Conservation (phyloP, 2,113 vertebrate species). For the Loxodonta africana region DNA sequence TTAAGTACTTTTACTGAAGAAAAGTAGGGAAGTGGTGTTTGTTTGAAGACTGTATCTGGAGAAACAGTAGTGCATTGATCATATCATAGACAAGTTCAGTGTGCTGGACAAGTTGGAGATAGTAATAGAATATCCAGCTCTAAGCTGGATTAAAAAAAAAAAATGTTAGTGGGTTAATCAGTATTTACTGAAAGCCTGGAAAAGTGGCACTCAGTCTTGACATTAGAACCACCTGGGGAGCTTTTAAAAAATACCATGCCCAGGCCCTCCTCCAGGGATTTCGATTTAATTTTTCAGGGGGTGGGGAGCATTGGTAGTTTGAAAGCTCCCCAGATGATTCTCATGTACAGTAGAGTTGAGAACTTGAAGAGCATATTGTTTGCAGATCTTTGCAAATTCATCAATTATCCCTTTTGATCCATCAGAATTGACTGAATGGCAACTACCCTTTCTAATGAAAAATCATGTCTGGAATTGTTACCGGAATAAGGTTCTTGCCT, state of each 20-base stretch:
- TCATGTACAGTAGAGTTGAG: neutral
- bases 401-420: neutral
- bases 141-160: neutral
- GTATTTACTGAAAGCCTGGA: neutral
- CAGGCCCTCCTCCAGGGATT: neutral
- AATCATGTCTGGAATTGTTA: neutral
- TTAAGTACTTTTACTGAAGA: conserved; percentile 34
- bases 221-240: neutral
- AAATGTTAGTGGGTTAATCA: neutral
- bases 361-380: neutral
- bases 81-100: neutral
- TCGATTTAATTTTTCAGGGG: neutral
- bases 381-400: neutral
- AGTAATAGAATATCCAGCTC: neutral
- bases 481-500: too few relatives aligned
- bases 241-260: neutral
- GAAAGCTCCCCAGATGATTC: neutral
- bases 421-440: too few relatives aligned
- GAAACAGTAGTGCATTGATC: neutral
- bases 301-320: neutral
- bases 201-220: neutral
- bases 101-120: neutral
- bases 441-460: neutral
- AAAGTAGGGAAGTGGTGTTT: neutral
- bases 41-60: neutral